phyloP scores from a whole-genome alignment of 2,113 vertebrate genomes.

The Copsychus sechellarum region DNA sequence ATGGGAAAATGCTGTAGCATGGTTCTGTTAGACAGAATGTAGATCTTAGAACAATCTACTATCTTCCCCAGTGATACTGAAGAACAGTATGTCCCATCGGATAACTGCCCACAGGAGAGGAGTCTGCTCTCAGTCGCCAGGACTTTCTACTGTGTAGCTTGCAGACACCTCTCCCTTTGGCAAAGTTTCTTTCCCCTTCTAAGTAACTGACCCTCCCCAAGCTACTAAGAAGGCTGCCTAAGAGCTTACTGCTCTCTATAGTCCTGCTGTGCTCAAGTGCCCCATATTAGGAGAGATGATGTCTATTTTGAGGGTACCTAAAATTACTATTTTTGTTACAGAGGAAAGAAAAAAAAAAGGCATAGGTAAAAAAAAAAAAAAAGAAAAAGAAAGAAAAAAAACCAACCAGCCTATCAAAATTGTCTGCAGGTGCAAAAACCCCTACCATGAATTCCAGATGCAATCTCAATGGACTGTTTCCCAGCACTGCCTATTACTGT shows the following conservation, averaged over 20 bases:
- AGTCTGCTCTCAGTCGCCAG: not conserved
- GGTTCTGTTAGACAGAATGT: not conserved
- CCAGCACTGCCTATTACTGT: constrained; percentile 14
- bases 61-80: not conserved
- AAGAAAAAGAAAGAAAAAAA: not conserved
- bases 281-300: not conserved
- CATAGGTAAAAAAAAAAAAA: not conserved
- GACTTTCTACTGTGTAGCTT: not conserved
- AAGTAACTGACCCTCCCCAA: not conserved
- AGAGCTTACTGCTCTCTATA: rapidly evolving
- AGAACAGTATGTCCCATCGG: not conserved
- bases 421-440: not conserved
- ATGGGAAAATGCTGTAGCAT: not conserved
- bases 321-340: not conserved
- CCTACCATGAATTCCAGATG: not conserved
- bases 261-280: not conserved
- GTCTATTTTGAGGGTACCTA: not conserved
- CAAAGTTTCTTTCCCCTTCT: not conserved
- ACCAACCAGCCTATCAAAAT: not conserved
- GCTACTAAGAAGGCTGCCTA: not conserved
- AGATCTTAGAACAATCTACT: not conserved
- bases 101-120: not conserved
- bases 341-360: too few relatives aligned
- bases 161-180: not conserved
- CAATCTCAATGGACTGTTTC: constrained; percentile 8